phyloP scores from a whole-genome alignment of 2,888 invertebrate species.

The Papilio protenor region DNA sequence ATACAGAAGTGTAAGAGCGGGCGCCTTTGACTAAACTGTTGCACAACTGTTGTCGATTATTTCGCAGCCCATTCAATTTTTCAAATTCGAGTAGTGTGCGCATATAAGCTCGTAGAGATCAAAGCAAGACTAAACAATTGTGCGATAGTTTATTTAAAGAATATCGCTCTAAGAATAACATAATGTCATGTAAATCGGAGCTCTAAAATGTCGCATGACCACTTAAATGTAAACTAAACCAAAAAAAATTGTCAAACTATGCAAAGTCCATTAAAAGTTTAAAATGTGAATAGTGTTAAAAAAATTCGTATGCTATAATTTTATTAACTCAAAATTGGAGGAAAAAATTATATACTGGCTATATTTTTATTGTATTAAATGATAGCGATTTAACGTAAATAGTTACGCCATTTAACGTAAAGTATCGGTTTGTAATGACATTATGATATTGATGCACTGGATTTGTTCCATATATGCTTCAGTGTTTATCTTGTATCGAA shows the following conservation, averaged over 20 bases:
- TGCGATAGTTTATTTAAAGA: too few species aligned
- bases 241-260: not conserved
- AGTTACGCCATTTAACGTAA: too few species aligned
- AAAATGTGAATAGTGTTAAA: not conserved
- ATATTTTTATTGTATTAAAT: not conserved
- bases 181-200: not conserved
- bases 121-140: too few species aligned
- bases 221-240: too few species aligned
- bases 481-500: constrained; percentile 19
- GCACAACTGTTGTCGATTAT: too few species aligned
- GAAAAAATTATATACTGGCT: not conserved
- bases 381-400: too few species aligned
- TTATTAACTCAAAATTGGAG: not conserved
- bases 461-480: constrained; percentile 11
- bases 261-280: not conserved
- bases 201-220: not conserved
- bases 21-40: too few species aligned
- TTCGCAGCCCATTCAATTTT: too few species aligned
- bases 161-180: not conserved
- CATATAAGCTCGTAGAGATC: too few species aligned
- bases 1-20: too few species aligned
- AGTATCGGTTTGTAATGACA: not conserved
- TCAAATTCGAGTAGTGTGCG: too few species aligned
- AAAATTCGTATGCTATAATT: not conserved
- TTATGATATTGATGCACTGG: constrained; percentile 1